phyloP scores from a whole-genome alignment of 2,888 invertebrate genomes.

The Sepiola atlantica region DNA sequence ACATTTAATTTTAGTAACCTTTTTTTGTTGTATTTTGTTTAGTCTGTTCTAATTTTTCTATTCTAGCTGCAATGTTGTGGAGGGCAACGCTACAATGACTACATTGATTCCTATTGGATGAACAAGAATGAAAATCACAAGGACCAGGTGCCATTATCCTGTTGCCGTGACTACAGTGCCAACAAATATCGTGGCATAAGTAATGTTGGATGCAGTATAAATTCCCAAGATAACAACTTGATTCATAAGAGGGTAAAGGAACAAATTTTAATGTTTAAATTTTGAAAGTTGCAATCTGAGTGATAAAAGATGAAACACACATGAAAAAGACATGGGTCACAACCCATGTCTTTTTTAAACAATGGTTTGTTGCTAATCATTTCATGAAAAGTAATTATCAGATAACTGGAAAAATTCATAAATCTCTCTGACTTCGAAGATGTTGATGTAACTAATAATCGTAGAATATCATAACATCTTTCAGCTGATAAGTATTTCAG shows the following conservation, averaged over 20 bases:
- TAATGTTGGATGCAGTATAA: conserved; percentile 7
- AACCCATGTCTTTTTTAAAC: no score
- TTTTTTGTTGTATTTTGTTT: no score
- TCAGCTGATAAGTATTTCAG: background rate
- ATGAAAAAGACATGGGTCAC: no score
- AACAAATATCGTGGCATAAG: conserved; percentile 55
- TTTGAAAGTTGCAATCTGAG: background rate
- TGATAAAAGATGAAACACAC: background rate
- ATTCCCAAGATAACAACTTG: background rate
- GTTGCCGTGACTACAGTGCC: conserved; percentile 62
- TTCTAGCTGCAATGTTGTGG: conserved; percentile 69
- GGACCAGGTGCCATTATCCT: conserved; percentile 61
- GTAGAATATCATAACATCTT: background rate
- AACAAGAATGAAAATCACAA: background rate
- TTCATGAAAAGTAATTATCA: no score
- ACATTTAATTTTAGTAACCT: no score
- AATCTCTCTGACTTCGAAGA: background rate
- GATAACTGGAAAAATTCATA: no score
- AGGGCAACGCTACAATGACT: conserved; percentile 61
- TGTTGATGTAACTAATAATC: background rate
- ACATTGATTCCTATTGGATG: conserved; percentile 61
- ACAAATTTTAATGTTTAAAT: background rate
- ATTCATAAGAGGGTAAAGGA: conserved; percentile 37
- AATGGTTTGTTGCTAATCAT: no score
- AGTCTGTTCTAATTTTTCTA: no score